These are phyloP conservation scores for Adineta ricciae DNA, from an alignment of 2,888 invertebrate species.

Conservation along the genomic window DNA sequence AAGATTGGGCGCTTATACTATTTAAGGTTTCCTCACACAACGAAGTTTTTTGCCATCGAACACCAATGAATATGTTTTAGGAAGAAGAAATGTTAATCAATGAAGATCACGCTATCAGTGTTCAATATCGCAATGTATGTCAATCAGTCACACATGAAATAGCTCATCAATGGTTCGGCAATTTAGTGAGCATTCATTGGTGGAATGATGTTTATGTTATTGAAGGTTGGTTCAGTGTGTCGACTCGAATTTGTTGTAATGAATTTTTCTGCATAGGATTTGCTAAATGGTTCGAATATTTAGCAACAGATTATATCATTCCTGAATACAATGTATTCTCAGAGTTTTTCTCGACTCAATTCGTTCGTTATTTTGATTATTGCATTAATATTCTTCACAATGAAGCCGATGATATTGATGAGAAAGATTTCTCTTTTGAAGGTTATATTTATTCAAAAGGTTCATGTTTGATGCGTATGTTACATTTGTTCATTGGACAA, in stretches of 20 bases:
- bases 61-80: neutral
- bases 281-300: conserved; percentile 20
- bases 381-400: neutral
- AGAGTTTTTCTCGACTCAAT: conserved; percentile 15
- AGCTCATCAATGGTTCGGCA: conserved; percentile 22
- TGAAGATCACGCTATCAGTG: neutral
- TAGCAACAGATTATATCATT: neutral
- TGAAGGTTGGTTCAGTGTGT: neutral
- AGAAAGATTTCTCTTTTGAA: conserved; percentile 15
- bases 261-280: neutral
- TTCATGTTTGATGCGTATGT: conserved; percentile 21
- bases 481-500: conserved; percentile 15
- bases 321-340: conserved; percentile 8
- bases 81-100: conserved; percentile 11
- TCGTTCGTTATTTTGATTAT: conserved; percentile 16
- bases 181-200: conserved; percentile 17
- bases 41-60: too few species aligned
- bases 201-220: conserved; percentile 22
- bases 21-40: neutral
- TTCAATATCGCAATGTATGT: conserved; percentile 13
- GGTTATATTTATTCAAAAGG: conserved; percentile 21
- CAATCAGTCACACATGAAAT: conserved; percentile 21
- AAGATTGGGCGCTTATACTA: neutral
- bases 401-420: conserved; percentile 10
- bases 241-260: too few species aligned